Evolutionary conservation across 2,888 invertebrate genomes (phyloP).

Genomic region (Lucinisca nassula): DNA sequence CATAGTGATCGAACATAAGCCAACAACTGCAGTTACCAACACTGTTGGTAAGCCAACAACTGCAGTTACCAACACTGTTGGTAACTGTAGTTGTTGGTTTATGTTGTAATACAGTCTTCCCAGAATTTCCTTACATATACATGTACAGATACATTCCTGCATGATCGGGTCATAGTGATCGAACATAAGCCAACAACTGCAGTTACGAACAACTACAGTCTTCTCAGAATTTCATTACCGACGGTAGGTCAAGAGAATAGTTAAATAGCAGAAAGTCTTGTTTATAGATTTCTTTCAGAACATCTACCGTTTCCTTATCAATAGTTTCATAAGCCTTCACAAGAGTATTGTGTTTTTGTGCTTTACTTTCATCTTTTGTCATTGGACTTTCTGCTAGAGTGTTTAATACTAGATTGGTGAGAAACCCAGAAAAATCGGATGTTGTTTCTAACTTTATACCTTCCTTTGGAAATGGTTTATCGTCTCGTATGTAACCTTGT

Average conservation of each 20-base stretch:
- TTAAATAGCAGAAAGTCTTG: conserved; percentile 22
- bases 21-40: too few relatives aligned
- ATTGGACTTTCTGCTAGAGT: neutral
- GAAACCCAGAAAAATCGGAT: neutral
- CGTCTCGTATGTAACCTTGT: neutral
- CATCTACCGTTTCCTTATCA: neutral
- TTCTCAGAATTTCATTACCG: too few relatives aligned
- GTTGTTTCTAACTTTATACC: neutral
- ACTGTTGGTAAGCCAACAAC: too few relatives aligned
- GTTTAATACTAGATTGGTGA: neutral
- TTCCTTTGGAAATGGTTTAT: neutral
- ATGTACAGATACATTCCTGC: too few relatives aligned
- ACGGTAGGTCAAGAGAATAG: conserved; percentile 4
- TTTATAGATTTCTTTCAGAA: conserved; percentile 10
- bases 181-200: too few relatives aligned
- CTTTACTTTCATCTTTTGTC: neutral
- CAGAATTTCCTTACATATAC: too few relatives aligned
- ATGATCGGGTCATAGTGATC: too few relatives aligned
- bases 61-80: too few relatives aligned
- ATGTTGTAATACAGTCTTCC: too few relatives aligned
- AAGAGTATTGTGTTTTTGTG: neutral
- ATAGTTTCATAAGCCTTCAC: conserved; percentile 10
- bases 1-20: too few relatives aligned
- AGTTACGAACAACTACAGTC: too few relatives aligned
- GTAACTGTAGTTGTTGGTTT: too few relatives aligned